Evolutionary conservation across 2,113 vertebrate genomes (phyloP), one percentile per base, ranked within the genome.

Genomic region (Rutilus rutilus): DNA sequence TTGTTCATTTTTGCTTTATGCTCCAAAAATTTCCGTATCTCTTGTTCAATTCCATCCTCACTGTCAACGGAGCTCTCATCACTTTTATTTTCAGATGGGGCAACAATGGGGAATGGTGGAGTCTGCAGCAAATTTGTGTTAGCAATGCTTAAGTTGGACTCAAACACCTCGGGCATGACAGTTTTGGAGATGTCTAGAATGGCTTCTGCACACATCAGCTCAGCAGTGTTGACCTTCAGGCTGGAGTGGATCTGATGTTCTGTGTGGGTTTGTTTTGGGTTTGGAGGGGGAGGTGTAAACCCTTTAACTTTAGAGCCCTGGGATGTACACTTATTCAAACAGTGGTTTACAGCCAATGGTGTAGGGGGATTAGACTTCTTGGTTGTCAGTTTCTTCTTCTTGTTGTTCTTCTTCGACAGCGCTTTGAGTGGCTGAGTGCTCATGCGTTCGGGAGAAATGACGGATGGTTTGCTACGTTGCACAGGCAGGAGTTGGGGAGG

Each of bases 151-250:
- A 90, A 36, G 0, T 88, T 81, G 6, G 90, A 93, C 82, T 92
- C 94, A 86, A 92, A 91, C 10, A 93, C 91, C 25, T 75, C 92
- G 0, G 97, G 97, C 94, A 98, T 95, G 77, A 99, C 96, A 0
- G 97, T 93, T 91, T 98, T 98, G 75, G 97, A 99, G 89, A 99
- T 99, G 94, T 99, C 97, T 83, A 99, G 94, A 89, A 99, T 99
- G 0, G 98, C 97, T 92, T 99, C 97, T 0, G 98, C 97, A 15
- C 97, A 98, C 97, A 99, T 97, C 30, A 99, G 95, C 86, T 99
- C 97, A 0, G 97, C 94, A 0, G 97, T 95, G 84, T 97, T 97
- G 0, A 93, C 96, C 30, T 95, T 96, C 89, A 95, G 2, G 67
- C 88, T 89, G 23, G 89, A 62, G 30, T 90, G 82, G 12, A 85